phyloP scores from a whole-genome alignment of 2,888 invertebrate species.

The Trichacis sp. region DNA sequence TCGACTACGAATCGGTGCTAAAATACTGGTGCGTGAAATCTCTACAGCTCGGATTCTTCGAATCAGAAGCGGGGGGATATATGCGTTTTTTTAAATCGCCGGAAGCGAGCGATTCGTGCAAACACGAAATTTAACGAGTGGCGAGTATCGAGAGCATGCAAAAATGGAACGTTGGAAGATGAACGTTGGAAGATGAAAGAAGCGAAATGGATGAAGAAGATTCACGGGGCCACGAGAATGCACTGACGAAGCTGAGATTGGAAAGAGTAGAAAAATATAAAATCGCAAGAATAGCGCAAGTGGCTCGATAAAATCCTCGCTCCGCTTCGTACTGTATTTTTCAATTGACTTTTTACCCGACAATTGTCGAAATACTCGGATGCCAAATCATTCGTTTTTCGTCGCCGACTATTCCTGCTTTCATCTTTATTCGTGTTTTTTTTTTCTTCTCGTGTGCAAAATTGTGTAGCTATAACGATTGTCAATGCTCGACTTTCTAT shows the following conservation, averaged over 20 bases:
- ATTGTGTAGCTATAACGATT: conserved; percentile 62
- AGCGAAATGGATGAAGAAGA: conserved; percentile 25
- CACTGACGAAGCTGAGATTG: conserved; percentile 29
- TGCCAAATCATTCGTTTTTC: conserved; percentile 12
- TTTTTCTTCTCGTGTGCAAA: conserved; percentile 31
- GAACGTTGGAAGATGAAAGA: conserved; percentile 27
- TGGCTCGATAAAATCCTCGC: conserved; percentile 48
- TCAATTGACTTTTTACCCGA: conserved; percentile 46
- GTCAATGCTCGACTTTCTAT: conserved; percentile 68
- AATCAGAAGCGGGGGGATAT: not conserved
- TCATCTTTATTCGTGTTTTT: conserved; percentile 31
- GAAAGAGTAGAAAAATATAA: conserved; percentile 65
- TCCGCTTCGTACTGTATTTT: conserved; percentile 39
- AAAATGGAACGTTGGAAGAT: conserved; percentile 25
- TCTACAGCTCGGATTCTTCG: not conserved
- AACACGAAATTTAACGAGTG: not conserved
- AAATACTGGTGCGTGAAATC: not conserved
- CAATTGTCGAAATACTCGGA: conserved; percentile 1
- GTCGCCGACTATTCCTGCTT: conserved; percentile 12
- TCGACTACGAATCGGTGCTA: not conserved
- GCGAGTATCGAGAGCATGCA: not conserved
- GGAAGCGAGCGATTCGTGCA: not conserved
- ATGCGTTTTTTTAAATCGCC: not conserved
- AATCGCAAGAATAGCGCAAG: conserved; percentile 57
- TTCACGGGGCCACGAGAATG: conserved; percentile 30